Evolutionary conservation across 2,888 invertebrate genomes (phyloP), one percentile per base, ranked within the genome.

Genomic region (Dasypogon diadema): DNA sequence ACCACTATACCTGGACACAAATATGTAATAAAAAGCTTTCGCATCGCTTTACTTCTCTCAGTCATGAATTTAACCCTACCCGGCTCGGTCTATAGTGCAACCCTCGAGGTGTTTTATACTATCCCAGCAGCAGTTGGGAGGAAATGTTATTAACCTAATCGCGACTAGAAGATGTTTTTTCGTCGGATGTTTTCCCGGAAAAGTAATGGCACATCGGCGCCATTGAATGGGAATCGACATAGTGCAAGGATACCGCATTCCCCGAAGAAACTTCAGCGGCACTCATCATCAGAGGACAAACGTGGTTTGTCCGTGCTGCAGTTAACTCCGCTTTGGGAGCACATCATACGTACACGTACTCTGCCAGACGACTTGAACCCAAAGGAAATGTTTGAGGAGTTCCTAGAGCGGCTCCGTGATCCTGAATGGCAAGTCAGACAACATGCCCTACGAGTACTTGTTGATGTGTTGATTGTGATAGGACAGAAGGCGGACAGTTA

Each of bases 381-480:
- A 1, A 87, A 87, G 76, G 88, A 89, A 74, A 90, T 93, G 81
- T 93, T 92, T 83, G 86, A 89, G 73, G 93, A 93, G 80, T 90
- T 94, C 81, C 88, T 91, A 55, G 91, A 92, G 79, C 89, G 94
- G 65, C 87, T 94, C 56, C 88, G 90, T 46, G 93, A 93, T 83
- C 92, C 93, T 1, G 94, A 95, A 84, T 92, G 93, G 91, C 93
- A 94, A 85, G 94, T 95, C 37, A 89, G 94, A 8, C 92, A 94
- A 79, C 93, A 95, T 84, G 94, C 94, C 24, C 87, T 95, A 4
- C 87, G 94, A 70, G 93, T 95, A 6, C 88, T 95, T 42, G 91
- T 91, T 26, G 94, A 95, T 85, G 89, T 95, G 1, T 87, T 95
- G 60, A 93, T 94, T 2, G 90, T 93, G 48, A 89, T 94, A 78